Evolutionary conservation across 2,888 invertebrate genomes (phyloP).

Genomic region (Andrena trimmerana): DNA sequence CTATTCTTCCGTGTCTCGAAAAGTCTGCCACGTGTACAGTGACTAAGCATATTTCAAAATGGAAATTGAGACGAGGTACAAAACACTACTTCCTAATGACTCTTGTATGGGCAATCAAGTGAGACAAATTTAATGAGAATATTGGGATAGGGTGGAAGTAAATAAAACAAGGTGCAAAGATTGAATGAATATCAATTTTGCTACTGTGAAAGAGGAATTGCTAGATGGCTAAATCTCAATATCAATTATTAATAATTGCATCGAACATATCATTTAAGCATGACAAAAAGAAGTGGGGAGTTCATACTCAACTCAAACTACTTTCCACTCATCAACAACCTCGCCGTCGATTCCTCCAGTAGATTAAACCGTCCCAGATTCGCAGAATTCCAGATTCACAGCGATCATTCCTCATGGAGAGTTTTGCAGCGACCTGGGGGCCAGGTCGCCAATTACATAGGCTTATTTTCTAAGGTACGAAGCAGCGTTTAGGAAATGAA

Average conservation of each 20-base stretch:
- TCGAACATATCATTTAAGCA: too few species aligned
- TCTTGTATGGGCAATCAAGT: too few species aligned
- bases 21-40: not conserved
- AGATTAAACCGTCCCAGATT: conserved; percentile 38
- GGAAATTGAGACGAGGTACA: too few species aligned
- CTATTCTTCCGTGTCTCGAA: not conserved
- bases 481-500: conserved; percentile 49
- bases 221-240: too few species aligned
- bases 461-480: not conserved
- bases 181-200: not conserved
- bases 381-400: not conserved
- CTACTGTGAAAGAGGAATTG: too few species aligned
- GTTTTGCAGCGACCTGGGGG: not conserved
- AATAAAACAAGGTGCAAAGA: not conserved
- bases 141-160: not conserved
- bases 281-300: too few species aligned
- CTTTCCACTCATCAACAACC: not conserved
- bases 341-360: not conserved
- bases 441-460: not conserved
- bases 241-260: too few species aligned
- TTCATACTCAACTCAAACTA: not conserved
- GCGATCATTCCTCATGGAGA: not conserved
- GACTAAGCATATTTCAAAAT: not conserved
- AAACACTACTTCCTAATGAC: too few species aligned
- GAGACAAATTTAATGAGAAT: too few species aligned